phyloP scores from a whole-genome alignment of 2,797 vertebrate species.

The Neosilurus mollespiculum region DNA sequence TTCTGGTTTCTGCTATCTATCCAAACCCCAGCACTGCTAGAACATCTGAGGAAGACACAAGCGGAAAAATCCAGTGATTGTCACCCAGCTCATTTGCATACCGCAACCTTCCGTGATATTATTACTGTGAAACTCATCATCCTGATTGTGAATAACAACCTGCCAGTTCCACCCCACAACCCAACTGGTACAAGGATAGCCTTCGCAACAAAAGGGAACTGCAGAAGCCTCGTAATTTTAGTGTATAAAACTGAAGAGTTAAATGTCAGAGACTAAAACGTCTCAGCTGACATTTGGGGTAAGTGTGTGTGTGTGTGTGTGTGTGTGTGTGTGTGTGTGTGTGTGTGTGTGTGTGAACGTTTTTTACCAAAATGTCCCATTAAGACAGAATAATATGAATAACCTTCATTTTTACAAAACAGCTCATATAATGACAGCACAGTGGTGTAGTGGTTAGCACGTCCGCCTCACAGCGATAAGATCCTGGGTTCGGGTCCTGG shows the following conservation, averaged over 20 bases:
- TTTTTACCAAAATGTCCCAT: background rate
- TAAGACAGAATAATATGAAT: background rate
- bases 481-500: too few relatives aligned
- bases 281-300: background rate
- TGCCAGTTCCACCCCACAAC: background rate
- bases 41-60: background rate
- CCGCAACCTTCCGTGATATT: background rate
- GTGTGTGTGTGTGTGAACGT: background rate
- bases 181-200: background rate
- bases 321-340: too few relatives aligned
- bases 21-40: background rate
- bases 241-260: constrained; percentile 2
- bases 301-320: background rate
- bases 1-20: background rate
- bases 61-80: background rate
- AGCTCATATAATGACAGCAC: background rate
- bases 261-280: constrained; percentile 17
- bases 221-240: background rate
- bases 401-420: background rate
- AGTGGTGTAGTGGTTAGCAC: too few relatives aligned
- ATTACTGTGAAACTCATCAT: background rate
- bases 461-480: too few relatives aligned
- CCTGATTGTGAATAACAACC: background rate
- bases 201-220: background rate
- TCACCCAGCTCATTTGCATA: background rate